Evolutionary conservation across 1,140 invertebrate genomes (phyloP), one percentile per base, ranked within the genome.

Genomic region (Wasmannia auropunctata): DNA sequence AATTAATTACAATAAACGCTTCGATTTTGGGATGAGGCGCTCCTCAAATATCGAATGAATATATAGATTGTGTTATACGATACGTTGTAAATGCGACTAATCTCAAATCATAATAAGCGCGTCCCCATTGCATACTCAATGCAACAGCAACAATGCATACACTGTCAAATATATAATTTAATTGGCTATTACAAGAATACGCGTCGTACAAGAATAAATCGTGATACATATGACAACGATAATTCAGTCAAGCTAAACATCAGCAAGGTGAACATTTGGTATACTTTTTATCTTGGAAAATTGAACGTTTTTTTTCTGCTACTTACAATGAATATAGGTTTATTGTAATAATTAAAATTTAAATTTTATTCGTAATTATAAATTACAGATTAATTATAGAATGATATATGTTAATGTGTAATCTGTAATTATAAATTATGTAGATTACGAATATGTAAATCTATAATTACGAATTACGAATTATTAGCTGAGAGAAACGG

Each of bases 381-480:
- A 67, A 69, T 77, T 62, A 46, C 22, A 43, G 25, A 63, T 34
- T 65, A 40, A 75, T 75, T 40, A 75, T 40, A 49, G 63, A 46
- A 67, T 28, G 0, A 43, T 76, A n/a, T n/a, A 77, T 46, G 63
- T 67, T 79, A 67, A 79, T 65, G 49, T 79, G 28, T 37, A 79
- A 67, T 25, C 14, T 19, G 31, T 51, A 28, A 80, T 80, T 80
- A 51, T 67, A 49, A 79, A 67, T 79, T 49, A 43, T 67, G 16
- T 28, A 80, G 16, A 80, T 80, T 54, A 69, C 40, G 22, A 40
- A 80, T 80, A 69, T 80, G 16, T 69, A 69, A 79, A 65, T 79
- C n/a, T 51, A n/a, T 49, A 79, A 63, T 65, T 67, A 69, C n/a
- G 25, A 54, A 37, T 69, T 80, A 28, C 22, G 19, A 14, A 37